Evolutionary conservation across 1,140 invertebrate species (phyloP).

Genomic region (Saccostrea cuccullata): DNA sequence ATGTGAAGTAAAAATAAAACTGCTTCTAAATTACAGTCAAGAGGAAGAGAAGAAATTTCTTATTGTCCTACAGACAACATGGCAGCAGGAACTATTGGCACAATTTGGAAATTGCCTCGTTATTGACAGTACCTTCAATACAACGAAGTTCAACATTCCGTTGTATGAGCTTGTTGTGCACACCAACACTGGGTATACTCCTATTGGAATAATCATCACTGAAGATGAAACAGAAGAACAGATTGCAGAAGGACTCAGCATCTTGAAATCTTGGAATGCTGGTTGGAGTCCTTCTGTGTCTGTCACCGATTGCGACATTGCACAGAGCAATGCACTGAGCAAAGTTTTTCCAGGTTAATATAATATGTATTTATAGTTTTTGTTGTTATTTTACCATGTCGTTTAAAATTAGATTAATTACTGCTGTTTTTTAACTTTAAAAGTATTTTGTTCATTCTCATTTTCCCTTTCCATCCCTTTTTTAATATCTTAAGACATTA

Average conservation of each 20-base stretch:
- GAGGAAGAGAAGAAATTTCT: background rate
- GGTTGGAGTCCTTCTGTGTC: background rate
- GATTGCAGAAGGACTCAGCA: background rate
- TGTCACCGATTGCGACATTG: background rate
- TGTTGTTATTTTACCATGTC: too few relatives aligned
- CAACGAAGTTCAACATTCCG: background rate
- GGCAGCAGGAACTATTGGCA: background rate
- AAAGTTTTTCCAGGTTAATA: background rate
- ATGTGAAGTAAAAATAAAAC: too few relatives aligned
- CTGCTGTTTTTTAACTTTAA: too few relatives aligned
- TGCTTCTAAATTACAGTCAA: too few relatives aligned
- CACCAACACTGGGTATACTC: background rate
- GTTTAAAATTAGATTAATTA: too few relatives aligned
- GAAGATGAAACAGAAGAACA: background rate
- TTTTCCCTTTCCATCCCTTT: too few relatives aligned
- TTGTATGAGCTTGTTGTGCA: background rate
- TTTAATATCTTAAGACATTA: too few relatives aligned
- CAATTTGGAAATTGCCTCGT: background rate
- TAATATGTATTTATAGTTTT: background rate
- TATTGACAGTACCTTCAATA: background rate
- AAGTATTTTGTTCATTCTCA: too few relatives aligned
- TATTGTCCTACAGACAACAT: background rate
- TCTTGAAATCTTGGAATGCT: background rate
- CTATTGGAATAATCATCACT: too few relatives aligned
- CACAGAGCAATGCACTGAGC: background rate